Percentiles rank a stretch among this genome's conserved stretches.
These are phyloP conservation scores for Drosophila sturtevanti DNA, from an alignment of 1,140 invertebrate species.

Conservation along the genomic window DNA sequence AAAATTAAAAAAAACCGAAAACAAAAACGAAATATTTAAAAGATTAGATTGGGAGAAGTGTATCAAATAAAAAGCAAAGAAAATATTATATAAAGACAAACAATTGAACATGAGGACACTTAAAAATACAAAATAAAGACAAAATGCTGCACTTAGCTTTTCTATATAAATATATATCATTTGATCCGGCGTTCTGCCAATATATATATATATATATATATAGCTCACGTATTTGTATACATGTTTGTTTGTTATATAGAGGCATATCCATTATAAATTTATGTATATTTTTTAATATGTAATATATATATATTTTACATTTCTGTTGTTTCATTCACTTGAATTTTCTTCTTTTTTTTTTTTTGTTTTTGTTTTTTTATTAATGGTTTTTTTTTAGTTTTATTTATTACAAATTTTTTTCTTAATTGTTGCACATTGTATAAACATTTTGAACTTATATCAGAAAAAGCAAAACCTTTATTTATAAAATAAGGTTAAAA, in stretches of 20 bases:
- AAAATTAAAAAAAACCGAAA: neutral
- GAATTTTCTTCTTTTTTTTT: slow-evolving; percentile 36
- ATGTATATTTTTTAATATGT: slow-evolving; percentile 44
- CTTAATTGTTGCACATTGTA: slow-evolving; percentile 29
- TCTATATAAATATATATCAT: neutral
- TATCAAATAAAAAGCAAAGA: slow-evolving; percentile 40
- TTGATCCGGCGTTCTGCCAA: slow-evolving; percentile 21
- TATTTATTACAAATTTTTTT: slow-evolving; percentile 39
- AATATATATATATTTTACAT: slow-evolving; percentile 47
- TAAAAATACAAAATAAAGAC: slow-evolving; percentile 52
- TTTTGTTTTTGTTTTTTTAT: slow-evolving; percentile 17
- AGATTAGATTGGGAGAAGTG: neutral
- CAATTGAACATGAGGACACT: slow-evolving; percentile 40
- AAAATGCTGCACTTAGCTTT: slow-evolving; percentile 14
- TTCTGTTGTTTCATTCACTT: slow-evolving; percentile 31
- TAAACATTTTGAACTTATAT: slow-evolving; percentile 45
- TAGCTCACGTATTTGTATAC: slow-evolving; percentile 9
- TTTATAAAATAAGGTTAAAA: slow-evolving; percentile 58
- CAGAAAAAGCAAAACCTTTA: slow-evolving; percentile 53
- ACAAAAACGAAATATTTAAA: neutral
- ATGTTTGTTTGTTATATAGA: slow-evolving; percentile 33
- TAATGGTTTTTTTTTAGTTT: neutral
- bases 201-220: slow-evolving; percentile 11
- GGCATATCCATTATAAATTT: slow-evolving; percentile 31
- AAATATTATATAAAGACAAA: slow-evolving; percentile 44